Base-by-base conservation (phyloP, 1,140 invertebrate genomes). In the Drosophila malerkotliana region DNA sequence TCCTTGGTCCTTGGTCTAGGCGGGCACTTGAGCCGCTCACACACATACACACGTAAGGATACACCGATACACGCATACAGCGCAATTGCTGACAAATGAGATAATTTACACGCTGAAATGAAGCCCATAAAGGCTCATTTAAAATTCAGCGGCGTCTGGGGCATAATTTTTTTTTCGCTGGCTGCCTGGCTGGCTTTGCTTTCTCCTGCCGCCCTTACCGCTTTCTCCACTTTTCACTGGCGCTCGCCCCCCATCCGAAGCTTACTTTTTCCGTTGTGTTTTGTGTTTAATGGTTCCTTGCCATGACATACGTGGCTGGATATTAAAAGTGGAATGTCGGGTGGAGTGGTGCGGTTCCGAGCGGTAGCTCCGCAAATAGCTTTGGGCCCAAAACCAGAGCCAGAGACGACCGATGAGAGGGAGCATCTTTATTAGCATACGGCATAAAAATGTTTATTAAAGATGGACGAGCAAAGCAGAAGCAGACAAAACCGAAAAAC, bases 21-120 rank as follows among this genome's bases (percentile, higher is more conserved):
- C 74, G 45, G 41, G 56, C 68, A 80, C 81, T 79, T 79, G 63
- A 84, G 67, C 37, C 66, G 63, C 52, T 54, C 69, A 18, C 32
- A 51, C 37, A 58, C 41, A 57, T 14, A 56, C 21, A 76, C 21
- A 21, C 21, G 3, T 2, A 21, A 2, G 21, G 21, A 21, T 21
- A 28, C 26, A 28, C 26, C 26, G 26, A 28, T 39, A 60, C 48
- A 75, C 57, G 68, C 45, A 74, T 61, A 82, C 39, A 82, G 75
- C 79, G 83, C 83, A 88, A 88, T 88, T 88, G 83, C 83, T 88
- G 83, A 88, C 83, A 88, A 88, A 88, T 88, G 83, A 88, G 83
- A 88, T 88, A 88, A 88, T 88, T 88, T 88, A 88, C 83, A 88
- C 83, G 83, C 83, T 88, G 83, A 88, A 88, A 88, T 88, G 83